A percentile compares a stretch with the other conserved stretches of the same genome.
Evolutionary conservation across 2,888 invertebrate species (phyloP).

Genomic region (Myathropa florea): DNA sequence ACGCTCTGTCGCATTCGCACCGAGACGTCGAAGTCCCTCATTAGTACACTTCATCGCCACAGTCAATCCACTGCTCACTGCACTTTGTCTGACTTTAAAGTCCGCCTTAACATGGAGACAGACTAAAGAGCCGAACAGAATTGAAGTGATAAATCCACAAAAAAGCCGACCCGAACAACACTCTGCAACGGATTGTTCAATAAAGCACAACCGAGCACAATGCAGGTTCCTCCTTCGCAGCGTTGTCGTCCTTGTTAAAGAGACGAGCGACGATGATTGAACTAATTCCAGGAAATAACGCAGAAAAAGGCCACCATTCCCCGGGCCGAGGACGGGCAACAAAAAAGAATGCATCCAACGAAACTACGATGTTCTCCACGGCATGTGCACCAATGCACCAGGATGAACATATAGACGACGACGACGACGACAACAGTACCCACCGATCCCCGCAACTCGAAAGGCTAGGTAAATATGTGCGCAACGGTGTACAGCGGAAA

Average conservation of each 20-base stretch:
- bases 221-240: not conserved
- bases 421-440: not conserved
- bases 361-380: not conserved
- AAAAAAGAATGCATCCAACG: not conserved
- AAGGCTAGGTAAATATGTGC: conserved; percentile 1
- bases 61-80: not conserved
- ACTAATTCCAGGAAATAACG: conserved; percentile 45
- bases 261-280: conserved; percentile 31
- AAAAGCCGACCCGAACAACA: not conserved
- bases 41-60: not conserved
- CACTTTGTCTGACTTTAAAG: not conserved
- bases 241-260: not conserved
- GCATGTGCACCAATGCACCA: not conserved
- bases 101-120: too few species aligned
- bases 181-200: not conserved
- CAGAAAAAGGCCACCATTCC: conserved; percentile 3
- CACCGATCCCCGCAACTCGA: too few species aligned
- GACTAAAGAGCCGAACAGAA: not conserved
- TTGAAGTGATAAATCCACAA: not conserved
- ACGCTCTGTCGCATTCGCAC: not conserved
- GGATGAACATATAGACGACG: not conserved
- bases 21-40: not conserved
- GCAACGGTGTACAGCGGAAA: conserved; percentile 29
- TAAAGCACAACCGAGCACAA: not conserved
- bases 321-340: not conserved